Evolutionary conservation across 2,113 vertebrate genomes (phyloP), one percentile per base, ranked within the genome.

Genomic region (Pavo muticus): DNA sequence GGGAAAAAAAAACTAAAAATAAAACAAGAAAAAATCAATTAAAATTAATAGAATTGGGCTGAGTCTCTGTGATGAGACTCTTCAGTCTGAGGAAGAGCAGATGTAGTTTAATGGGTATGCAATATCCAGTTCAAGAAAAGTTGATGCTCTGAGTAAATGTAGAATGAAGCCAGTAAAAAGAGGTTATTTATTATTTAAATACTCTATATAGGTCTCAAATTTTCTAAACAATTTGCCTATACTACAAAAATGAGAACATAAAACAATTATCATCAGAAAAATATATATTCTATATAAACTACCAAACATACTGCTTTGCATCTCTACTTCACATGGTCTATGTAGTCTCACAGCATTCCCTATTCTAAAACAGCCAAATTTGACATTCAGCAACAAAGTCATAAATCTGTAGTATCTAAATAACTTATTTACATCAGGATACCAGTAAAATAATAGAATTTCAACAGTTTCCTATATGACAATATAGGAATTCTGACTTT

Each of bases 101-200:
- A 21, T 19, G 14, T 18, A 40, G 6, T 47, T 24, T 12, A 24
- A 6, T 7, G 1, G 2, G 11, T 37, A 61, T 3, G 3, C 21
- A 17, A 11, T 59, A 50, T 45, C 14, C 5, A 13, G 72, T 56
- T 65, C 30, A 67, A 27, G 70, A 21, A 60, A 76, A 86, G 9
- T 1, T 72, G 7, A 64, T 25, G 14, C 4, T 59, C 5, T 84
- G 5, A 57, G 6, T 48, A 65, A 61, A 13, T 59, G 70, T 35
- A 42, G 54, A 47, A 59, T 12, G 16, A 29, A 77, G 13, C 6
- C 44, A 35, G 13, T 54, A 48, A 91, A 30, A 77, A 0, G 1
- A 77, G 5, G 1, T 35, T 69, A 75, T 61, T 93, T 75, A 21
- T 25, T 18, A 52, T 23, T 84, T 56, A 92, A 61, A 3, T 63